Evolutionary conservation across 2,888 invertebrate genomes (phyloP), one percentile per base, ranked within the genome.

Genomic region (Ecdyonurus torrentis): DNA sequence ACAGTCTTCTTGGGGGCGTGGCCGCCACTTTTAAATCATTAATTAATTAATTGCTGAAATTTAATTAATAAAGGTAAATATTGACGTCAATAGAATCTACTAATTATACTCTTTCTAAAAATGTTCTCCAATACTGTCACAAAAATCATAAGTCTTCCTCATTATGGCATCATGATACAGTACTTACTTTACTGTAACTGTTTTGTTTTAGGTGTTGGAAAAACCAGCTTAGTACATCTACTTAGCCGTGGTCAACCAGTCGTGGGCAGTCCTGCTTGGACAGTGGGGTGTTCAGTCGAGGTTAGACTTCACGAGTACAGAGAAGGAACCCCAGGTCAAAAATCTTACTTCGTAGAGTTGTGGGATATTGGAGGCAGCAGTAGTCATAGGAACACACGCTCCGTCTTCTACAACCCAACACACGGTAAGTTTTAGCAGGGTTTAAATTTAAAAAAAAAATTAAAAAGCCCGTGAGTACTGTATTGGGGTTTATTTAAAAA

Each of bases 301-400:
- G 93, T 96, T 1, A 94, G 94, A 78, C 77, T 97, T 60, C 96
- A 97, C 72, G 91, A 93, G 73, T 97, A 87, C 73, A 91, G 91
- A 73, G 95, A 95, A 76, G 95, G 95, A 1, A 95, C 94, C 0
- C 89, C 91, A 22, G 85, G 86, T 65, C 95, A 97, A 73, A 87
- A 87, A 69, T 86, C 90, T 2, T 95, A 87, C 74, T 96, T 95
- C 74, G 81, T 98, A 23, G 98, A 99, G 77, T 79, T 98, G 37
- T 99, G 97, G 90, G 99, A 99, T 74, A 85, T 99, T 62, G 98
- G 98, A 2, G 98, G 98, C 1, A 95, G 93, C 67, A 85, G 89
- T 67, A 90, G 86, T 70, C 98, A 99, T 73, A 83, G 89, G 71
- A 95, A 92, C 74, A 89, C 93, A n/a, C 81, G 97, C 70, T 83